These are phyloP conservation scores for Oconnorella tubifera DNA, from an alignment of 2,888 invertebrate species.

Conservation along the genomic window DNA sequence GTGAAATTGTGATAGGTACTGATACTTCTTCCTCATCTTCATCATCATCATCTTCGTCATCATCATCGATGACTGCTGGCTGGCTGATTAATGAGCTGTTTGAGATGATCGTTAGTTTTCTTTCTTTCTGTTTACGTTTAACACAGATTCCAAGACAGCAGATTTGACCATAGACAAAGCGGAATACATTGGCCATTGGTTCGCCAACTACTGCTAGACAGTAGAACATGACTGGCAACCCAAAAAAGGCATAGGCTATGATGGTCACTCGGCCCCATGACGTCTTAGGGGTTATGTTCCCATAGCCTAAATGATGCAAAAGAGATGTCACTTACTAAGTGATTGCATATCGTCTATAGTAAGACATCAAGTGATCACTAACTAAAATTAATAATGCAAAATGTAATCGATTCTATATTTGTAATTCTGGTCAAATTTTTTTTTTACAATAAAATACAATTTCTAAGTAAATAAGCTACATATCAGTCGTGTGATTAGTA, in stretches of 20 bases:
- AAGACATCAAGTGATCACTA: too few relatives aligned
- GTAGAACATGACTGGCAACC: conserved; percentile 60
- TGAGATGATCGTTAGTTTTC: too few relatives aligned
- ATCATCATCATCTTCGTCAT: conserved; percentile 16
- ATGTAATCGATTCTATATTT: too few relatives aligned
- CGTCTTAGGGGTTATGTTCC: conserved; percentile 55
- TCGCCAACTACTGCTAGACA: conserved; percentile 61
- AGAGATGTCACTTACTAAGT: too few relatives aligned
- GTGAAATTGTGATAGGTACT: conserved; percentile 53
- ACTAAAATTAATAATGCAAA: too few relatives aligned
- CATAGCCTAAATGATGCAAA: conserved; percentile 54
- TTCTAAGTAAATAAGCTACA: too few relatives aligned
- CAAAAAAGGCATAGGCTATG: conserved; percentile 56
- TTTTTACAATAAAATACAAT: too few relatives aligned
- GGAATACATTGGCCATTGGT: conserved; percentile 55
- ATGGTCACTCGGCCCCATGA: conserved; percentile 54
- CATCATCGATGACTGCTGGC: background rate
- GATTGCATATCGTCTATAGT: too few relatives aligned
- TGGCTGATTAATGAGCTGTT: background rate
- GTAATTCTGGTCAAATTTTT: too few relatives aligned
- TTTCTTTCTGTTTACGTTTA: conserved; percentile 8
- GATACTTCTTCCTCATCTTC: conserved; percentile 50
- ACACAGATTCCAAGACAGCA: conserved; percentile 33
- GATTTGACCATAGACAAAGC: conserved; percentile 15
- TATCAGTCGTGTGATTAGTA: too few relatives aligned